Evolutionary conservation across 37 sponge, comb jelly and placozoan genomes (phyloP).

Genomic region (Oopsacas minuta): DNA sequence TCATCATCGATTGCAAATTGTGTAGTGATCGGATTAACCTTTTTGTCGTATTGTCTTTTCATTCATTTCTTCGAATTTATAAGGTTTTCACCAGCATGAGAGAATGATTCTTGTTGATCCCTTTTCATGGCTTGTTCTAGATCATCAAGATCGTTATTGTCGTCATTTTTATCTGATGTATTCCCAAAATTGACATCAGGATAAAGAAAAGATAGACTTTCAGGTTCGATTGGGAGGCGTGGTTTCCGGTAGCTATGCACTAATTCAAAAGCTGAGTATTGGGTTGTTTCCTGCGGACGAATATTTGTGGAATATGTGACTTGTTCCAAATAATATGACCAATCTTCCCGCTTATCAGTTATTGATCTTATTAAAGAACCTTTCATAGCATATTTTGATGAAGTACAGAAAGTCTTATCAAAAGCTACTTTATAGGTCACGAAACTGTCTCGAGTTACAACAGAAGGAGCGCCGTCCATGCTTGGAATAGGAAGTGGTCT

Average conservation of each 20-base stretch:
- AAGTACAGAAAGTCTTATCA: too few species aligned
- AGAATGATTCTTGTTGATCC: background rate
- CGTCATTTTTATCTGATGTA: background rate
- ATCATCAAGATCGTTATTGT: too few species aligned
- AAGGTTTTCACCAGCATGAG: background rate
- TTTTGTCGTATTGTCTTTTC: slow-evolving; percentile 2
- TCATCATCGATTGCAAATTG: background rate
- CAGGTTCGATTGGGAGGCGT: background rate
- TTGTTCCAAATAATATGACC: background rate
- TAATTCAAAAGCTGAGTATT: slow-evolving; percentile 6
- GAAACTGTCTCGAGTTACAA: too few species aligned
- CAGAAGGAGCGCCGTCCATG: too few species aligned
- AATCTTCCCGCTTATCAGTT: background rate
- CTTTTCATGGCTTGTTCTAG: background rate
- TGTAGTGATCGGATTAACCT: background rate
- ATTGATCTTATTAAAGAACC: background rate
- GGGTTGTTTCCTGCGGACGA: background rate
- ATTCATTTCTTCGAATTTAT: background rate
- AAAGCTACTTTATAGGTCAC: too few species aligned
- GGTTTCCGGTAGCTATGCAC: background rate
- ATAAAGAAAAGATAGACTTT: background rate
- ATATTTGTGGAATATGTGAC: background rate
- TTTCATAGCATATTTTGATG: too few species aligned
- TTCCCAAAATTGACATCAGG: background rate
- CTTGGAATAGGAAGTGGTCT: too few species aligned